Conservation (phyloP, 2,113 vertebrate genomes). For the Dipodomys spectabilis region DNA sequence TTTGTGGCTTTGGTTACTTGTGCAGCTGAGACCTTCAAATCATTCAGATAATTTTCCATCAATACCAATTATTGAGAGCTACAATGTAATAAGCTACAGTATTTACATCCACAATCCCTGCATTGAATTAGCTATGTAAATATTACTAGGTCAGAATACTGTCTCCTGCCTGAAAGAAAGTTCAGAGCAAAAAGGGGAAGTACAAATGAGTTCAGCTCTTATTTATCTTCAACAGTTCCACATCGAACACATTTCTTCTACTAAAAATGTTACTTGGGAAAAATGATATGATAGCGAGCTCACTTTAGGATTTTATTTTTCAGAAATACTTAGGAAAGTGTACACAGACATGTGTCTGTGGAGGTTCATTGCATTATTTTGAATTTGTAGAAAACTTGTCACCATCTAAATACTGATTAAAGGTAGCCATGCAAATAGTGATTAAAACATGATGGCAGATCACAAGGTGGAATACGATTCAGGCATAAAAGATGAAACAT, state of each 20-base stretch:
- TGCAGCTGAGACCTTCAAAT: not conserved
- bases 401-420: not conserved
- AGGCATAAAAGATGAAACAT: not conserved
- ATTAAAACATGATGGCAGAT: not conserved
- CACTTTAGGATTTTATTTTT: not conserved
- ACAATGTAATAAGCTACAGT: not conserved
- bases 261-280: not conserved
- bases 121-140: accelerated
- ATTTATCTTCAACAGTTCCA: not conserved
- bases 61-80: too few relatives aligned
- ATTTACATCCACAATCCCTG: too few relatives aligned
- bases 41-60: not conserved
- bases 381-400: not conserved
- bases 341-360: not conserved
- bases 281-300: not conserved
- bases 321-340: not conserved
- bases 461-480: not conserved
- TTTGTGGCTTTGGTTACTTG: not conserved
- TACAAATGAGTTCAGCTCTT: not conserved
- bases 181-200: not conserved
- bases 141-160: too few relatives aligned
- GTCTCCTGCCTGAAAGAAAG: not conserved
- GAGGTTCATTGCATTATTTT: not conserved
- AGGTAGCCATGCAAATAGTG: too few relatives aligned
- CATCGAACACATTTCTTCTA: not conserved